These are phyloP conservation scores for Gymnoscelis rufifasciata DNA, from an alignment of 2,888 invertebrate genomes.

Conservation along the genomic window DNA sequence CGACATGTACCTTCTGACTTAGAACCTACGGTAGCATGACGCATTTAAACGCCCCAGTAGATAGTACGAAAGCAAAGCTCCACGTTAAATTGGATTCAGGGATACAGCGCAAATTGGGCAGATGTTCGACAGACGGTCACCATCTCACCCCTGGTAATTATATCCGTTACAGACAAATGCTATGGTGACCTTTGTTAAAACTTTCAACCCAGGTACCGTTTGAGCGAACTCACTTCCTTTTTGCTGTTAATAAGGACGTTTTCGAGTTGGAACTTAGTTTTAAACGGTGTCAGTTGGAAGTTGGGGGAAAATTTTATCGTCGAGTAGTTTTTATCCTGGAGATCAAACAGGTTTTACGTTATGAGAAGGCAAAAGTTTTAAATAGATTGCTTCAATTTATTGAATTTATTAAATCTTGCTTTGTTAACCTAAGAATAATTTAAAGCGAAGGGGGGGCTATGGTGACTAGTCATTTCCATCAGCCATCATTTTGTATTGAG, in stretches of 20 bases:
- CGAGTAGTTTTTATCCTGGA: background rate
- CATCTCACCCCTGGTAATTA: slow-evolving; percentile 44
- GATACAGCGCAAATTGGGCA: slow-evolving; percentile 44
- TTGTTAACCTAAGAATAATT: background rate
- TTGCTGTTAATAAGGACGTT: slow-evolving; percentile 25
- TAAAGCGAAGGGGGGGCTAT: too few relatives aligned
- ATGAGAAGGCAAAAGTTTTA: background rate
- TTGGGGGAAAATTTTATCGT: slow-evolving; percentile 12
- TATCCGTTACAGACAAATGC: slow-evolving; percentile 53
- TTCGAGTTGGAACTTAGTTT: slow-evolving; percentile 23
- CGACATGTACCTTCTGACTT: slow-evolving; percentile 17
- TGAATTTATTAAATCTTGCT: background rate
- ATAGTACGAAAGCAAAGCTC: slow-evolving; percentile 24
- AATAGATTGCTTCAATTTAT: background rate
- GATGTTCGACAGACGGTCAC: slow-evolving; percentile 38
- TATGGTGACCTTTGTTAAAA: slow-evolving; percentile 38
- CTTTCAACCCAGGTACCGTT: slow-evolving; percentile 24
- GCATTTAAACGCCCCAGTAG: slow-evolving; percentile 25
- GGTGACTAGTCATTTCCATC: too few relatives aligned
- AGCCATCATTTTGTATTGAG: too few relatives aligned
- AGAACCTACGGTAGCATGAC: slow-evolving; percentile 19
- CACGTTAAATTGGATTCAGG: slow-evolving; percentile 42
- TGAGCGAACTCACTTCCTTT: slow-evolving; percentile 23
- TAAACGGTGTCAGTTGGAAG: slow-evolving; percentile 17
- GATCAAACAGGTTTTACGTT: background rate